Evolutionary conservation across 2,888 invertebrate genomes (phyloP).

Genomic region (Spialia ferax): DNA sequence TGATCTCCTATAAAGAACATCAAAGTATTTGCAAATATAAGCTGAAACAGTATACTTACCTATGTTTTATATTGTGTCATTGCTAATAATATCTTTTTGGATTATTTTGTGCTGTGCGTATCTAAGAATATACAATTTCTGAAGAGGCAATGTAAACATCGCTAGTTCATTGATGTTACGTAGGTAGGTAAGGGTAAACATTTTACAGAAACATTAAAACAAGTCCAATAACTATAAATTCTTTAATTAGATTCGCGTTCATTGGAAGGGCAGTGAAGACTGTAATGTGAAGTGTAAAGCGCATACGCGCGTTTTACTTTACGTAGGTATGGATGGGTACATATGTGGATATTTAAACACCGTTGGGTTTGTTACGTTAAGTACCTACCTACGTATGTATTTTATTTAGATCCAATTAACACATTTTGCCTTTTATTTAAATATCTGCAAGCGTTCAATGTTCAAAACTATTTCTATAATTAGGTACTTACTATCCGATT

Average conservation of each 20-base stretch:
- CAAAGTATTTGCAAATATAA: neutral
- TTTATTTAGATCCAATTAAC: too few species aligned
- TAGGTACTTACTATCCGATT: too few species aligned
- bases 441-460: too few species aligned
- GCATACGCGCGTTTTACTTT: constrained; percentile 11
- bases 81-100: neutral
- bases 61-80: neutral
- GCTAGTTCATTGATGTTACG: neutral
- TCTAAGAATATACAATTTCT: neutral
- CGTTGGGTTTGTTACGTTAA: too few species aligned
- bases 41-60: neutral
- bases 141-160: neutral
- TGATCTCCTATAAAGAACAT: neutral
- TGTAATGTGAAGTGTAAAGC: constrained; percentile 18
- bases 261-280: constrained; percentile 12
- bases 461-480: too few species aligned
- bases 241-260: constrained; percentile 19
- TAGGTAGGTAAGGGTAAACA: neutral
- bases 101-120: constrained; percentile 3
- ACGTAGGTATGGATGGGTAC: too few species aligned
- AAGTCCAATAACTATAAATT: neutral
- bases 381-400: too few species aligned
- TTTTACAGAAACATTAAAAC: neutral
- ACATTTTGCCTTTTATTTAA: too few species aligned
- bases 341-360: too few species aligned